Base-by-base conservation (phyloP, 2,113 vertebrate genomes). In the Aegotheles bennettii region DNA sequence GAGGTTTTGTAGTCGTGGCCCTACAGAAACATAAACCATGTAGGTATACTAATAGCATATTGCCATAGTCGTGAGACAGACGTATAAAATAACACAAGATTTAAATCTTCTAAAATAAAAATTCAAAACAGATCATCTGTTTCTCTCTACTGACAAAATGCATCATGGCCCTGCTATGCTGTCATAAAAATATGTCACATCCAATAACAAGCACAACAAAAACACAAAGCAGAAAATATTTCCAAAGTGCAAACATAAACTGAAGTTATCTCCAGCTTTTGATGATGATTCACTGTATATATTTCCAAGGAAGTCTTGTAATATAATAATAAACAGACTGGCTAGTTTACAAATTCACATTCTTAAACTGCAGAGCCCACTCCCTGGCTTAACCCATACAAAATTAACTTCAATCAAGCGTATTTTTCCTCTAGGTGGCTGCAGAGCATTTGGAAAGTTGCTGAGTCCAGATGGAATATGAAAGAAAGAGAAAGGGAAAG, bases 301-400 rank as follows among this genome's bases (percentile, higher is more conserved):
- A 94, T 97, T 94, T 96, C 88, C 85, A 93, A 96, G 94, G 87
- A 95, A 82, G 93, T 92, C 95, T 89, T 94, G 71, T 65, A 59
- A 87, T 96, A 95, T 48, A 97, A 97, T 86, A 97, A 97, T 89
- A 97, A 97, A 97, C 82, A 95, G 64, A 54, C 86, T 94, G 74
- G 57, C 65, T 84, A 95, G 76, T 87, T 89, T 65, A 92, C 92
- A 93, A 91, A 70, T 21, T 88, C 71, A 81, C 59, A 94, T 95
- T 95, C 91, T 95, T 88, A 90, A 92, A 88, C 65, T 79, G 68
- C 77, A 68, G 47, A 94, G 40, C 69, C 69, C 59, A 65, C n/a
- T 96, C 63, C 11, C 42, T 83, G 64, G 43, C 31, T 87, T 90
- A 76, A 93, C 42, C 28, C n/a, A 20, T 20, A 63, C 11, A 75